Conservation (phyloP, 1,140 invertebrate species). For the Drosophila sp. region DNA sequence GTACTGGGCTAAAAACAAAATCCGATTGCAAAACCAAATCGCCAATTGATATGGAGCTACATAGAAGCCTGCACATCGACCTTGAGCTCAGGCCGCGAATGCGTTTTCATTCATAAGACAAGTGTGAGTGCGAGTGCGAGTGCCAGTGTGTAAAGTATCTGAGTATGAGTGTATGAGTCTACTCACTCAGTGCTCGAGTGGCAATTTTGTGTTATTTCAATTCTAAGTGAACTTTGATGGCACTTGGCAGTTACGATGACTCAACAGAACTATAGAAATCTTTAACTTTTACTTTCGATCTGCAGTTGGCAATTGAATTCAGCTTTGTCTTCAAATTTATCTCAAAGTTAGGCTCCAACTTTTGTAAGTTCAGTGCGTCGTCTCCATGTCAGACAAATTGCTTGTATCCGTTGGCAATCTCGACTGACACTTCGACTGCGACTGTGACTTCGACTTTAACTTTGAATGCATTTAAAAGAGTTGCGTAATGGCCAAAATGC, state of each 20-base stretch:
- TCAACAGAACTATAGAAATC: slow-evolving; percentile 52
- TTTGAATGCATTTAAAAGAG: slow-evolving; percentile 1
- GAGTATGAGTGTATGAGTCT: slow-evolving; percentile 15
- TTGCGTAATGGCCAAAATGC: slow-evolving; percentile 52
- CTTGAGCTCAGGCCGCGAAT: slow-evolving; percentile 48
- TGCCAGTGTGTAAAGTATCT: slow-evolving; percentile 3
- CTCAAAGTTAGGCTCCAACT: background rate
- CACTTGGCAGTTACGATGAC: slow-evolving; percentile 55
- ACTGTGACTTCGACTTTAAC: background rate
- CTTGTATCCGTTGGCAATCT: slow-evolving; percentile 60
- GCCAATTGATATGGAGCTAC: slow-evolving; percentile 55
- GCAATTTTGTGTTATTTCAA: slow-evolving; percentile 53
- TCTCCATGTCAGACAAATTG: slow-evolving; percentile 61
- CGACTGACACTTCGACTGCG: background rate
- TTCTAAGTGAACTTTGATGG: slow-evolving; percentile 24
- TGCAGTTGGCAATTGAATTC: slow-evolving; percentile 36
- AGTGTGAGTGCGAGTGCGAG: slow-evolving; percentile 2
- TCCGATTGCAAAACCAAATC: slow-evolving; percentile 36
- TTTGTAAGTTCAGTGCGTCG: slow-evolving; percentile 58
- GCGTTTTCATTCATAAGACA: slow-evolving; percentile 65
- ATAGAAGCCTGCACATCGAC: slow-evolving; percentile 77
- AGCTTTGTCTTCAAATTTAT: slow-evolving; percentile 27
- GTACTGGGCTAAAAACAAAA: slow-evolving; percentile 12
- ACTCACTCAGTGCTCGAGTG: slow-evolving; percentile 35
- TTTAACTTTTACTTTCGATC: slow-evolving; percentile 69